Percentiles rank a stretch among this genome's conserved stretches.
These are phyloP conservation scores for Diuraphis noxia DNA, from an alignment of 1,140 invertebrate species.

Conservation along the genomic window DNA sequence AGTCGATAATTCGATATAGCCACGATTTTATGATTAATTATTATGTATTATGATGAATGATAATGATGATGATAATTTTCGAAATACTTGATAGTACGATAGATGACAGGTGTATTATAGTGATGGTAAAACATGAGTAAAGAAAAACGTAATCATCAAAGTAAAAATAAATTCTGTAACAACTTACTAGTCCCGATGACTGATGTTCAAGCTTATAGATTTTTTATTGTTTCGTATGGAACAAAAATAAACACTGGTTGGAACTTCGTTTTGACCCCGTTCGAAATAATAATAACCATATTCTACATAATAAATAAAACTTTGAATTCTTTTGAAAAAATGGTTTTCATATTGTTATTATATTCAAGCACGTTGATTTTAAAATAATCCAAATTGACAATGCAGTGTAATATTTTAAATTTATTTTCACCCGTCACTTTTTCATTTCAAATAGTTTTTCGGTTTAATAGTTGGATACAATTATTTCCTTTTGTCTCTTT, in stretches of 20 bases:
- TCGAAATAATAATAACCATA: neutral
- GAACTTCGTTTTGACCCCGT: neutral
- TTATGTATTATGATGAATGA: neutral
- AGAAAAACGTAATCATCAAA: neutral
- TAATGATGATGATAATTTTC: neutral
- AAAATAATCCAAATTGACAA: neutral
- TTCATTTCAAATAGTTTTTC: slow-evolving; percentile 9
- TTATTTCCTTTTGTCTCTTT: neutral
- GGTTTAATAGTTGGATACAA: neutral
- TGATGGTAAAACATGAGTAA: neutral
- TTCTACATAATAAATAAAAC: neutral
- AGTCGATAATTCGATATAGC: neutral
- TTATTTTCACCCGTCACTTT: neutral
- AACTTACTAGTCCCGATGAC: neutral
- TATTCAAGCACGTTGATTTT: neutral
- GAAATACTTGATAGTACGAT: neutral
- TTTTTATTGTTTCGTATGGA: neutral
- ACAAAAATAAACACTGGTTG: neutral
- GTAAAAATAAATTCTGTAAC: neutral
- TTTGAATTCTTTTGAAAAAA: neutral
- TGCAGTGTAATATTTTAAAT: slow-evolving; percentile 9
- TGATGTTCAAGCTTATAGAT: neutral
- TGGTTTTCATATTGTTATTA: neutral
- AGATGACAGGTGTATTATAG: neutral
- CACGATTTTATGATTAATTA: neutral